phyloP scores from a whole-genome alignment of 2,888 invertebrate species.

The Drosophila rubida region DNA sequence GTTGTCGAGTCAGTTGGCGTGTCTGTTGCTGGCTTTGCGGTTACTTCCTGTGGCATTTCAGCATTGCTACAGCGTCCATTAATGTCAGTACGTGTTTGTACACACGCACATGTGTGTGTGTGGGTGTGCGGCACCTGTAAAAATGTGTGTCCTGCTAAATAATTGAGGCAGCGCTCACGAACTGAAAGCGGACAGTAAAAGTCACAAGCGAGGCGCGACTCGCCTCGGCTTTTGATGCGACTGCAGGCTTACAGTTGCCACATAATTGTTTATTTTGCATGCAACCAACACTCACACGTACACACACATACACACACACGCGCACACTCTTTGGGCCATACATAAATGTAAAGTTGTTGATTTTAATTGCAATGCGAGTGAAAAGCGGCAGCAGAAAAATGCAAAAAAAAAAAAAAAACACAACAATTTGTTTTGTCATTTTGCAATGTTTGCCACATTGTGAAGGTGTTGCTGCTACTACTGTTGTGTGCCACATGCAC shows the following conservation, averaged over 20 bases:
- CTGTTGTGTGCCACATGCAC: conserved; percentile 9
- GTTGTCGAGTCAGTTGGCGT: conserved; percentile 31
- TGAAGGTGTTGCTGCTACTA: conserved; percentile 20
- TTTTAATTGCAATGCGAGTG: conserved; percentile 50
- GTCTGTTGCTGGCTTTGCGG: conserved; percentile 33
- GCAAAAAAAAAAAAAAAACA: no score
- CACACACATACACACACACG: neutral
- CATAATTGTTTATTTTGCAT: conserved; percentile 58
- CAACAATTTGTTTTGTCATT: conserved; percentile 16
- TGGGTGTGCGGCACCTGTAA: conserved; percentile 35
- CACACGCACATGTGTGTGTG: conserved; percentile 15
- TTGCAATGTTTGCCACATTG: conserved; percentile 8
- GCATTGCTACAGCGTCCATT: conserved; percentile 60
- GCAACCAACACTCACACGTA: conserved; percentile 10
- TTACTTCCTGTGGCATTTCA: conserved; percentile 41
- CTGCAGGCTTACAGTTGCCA: conserved; percentile 42
- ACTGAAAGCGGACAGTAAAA: conserved; percentile 22
- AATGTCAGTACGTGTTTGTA: conserved; percentile 37
- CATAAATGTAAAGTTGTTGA: conserved; percentile 31
- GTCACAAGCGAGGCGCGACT: conserved; percentile 5
- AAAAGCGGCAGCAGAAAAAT: conserved; percentile 1
- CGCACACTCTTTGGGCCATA: neutral
- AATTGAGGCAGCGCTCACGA: conserved; percentile 54
- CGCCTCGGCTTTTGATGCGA: conserved; percentile 24
- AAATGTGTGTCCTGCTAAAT: conserved; percentile 53